Evolutionary conservation across 2,888 invertebrate genomes (phyloP).

Genomic region (Leptogaster cylindrica): DNA sequence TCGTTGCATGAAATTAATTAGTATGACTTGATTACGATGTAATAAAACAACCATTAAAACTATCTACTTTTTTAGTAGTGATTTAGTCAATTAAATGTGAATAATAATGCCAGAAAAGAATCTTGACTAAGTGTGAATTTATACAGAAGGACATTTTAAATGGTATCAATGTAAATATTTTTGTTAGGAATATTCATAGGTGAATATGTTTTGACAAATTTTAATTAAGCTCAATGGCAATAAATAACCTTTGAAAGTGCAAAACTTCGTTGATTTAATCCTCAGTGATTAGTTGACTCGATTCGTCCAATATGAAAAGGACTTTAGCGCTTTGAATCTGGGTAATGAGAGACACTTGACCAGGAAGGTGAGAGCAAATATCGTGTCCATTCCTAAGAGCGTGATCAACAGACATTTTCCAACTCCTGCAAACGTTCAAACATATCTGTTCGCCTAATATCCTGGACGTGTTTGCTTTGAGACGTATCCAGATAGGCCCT

Average conservation of each 20-base stretch:
- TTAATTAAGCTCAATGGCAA: too few species aligned
- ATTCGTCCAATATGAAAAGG: too few species aligned
- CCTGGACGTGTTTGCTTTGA: conserved; percentile 39
- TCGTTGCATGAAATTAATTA: conserved; percentile 30
- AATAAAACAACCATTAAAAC: conserved; percentile 21
- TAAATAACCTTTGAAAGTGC: too few species aligned
- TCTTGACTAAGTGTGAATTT: too few species aligned
- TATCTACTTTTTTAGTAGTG: not conserved
- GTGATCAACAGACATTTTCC: conserved; percentile 22
- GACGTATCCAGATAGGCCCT: conserved; percentile 41
- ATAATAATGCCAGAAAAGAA: too few species aligned
- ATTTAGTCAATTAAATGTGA: not conserved
- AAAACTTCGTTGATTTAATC: too few species aligned
- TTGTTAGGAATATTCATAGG: too few species aligned
- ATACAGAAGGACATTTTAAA: too few species aligned
- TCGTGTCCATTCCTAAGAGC: conserved; percentile 14
- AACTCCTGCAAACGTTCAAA: conserved; percentile 17
- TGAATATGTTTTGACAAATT: too few species aligned
- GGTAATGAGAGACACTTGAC: conserved; percentile 20
- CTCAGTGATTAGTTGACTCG: too few species aligned
- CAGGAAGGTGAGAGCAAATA: conserved; percentile 12
- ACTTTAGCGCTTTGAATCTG: too few species aligned
- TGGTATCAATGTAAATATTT: too few species aligned
- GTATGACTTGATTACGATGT: conserved; percentile 37
- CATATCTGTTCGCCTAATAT: conserved; percentile 14